Evolutionary conservation across 2,113 vertebrate genomes (phyloP), one percentile per base, ranked within the genome.

Genomic region (Gadus macrocephalus): DNA sequence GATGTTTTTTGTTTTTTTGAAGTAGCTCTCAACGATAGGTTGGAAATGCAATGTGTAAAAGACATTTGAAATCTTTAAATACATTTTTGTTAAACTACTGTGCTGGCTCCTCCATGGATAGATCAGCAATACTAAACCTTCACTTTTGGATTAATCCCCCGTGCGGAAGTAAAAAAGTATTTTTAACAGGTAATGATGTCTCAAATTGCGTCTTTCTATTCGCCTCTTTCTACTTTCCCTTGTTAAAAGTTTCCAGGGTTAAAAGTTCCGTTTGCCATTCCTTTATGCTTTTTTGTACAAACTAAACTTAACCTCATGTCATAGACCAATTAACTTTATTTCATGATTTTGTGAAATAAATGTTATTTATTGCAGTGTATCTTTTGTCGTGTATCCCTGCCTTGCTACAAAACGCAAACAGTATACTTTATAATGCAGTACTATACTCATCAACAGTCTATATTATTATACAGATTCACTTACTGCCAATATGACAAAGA

Each of bases 321-420:
- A 70, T 73, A 66, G 76, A 78, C 8, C 59, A 56, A 55, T 38
- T 65, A 15, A 77, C 77, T 75, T 77, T 66, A 66, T 79, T 82
- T 86, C 69, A 67, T 84, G 73, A 69, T 84, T 86, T 89, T 83
- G 79, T 82, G 74, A 77, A 91, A 87, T 87, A 88, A 90, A 88
- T 49, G 53, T 84, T 86, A 86, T 81, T 88, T 91, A 88, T 89
- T 83, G 74, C 66, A 6, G 20, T 62, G 25, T 77, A 9, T 62
- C 27, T 8, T 60, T 60, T 60, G 58, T 17, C 5, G 8, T 60
- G 17, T 15, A 63, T 27, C 22, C 22, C 25, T 27, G 62, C 15
- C 61, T 25, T 28, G 20, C 25, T 22, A 62, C 20, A 60, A 27
- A 49, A 14, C 8, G 12, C 42, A 49, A 2, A 9, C 42, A 49